A percentile compares a stretch with the other conserved stretches of the same genome.
Conservation (phyloP, 1,140 invertebrate genomes). For the Orussus abietinus region DNA sequence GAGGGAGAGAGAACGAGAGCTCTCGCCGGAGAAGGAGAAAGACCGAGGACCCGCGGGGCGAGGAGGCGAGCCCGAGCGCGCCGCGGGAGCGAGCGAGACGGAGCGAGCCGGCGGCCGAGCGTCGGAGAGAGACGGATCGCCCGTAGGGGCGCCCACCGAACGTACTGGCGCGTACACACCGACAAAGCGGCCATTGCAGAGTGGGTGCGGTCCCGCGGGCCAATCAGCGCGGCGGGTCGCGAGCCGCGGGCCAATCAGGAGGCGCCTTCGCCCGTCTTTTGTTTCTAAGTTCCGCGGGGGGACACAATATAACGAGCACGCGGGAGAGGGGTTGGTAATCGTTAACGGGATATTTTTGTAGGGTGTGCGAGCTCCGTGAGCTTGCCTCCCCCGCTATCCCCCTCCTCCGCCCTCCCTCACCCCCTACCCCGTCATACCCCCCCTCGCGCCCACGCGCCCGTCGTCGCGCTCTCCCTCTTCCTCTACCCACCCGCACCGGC, state of each 20-base stretch:
- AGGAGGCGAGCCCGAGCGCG: conserved; percentile 6
- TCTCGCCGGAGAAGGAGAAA: conserved; percentile 10
- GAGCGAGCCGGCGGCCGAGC: conserved; percentile 12
- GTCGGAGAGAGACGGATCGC: conserved; percentile 6
- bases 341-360: conserved; percentile 49
- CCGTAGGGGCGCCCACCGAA: conserved; percentile 33
- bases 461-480: conserved; percentile 8
- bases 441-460: conserved; percentile 4
- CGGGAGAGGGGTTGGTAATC: conserved; percentile 40
- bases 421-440: conserved; percentile 7
- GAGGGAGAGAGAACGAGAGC: conserved; percentile 16
- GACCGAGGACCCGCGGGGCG: conserved; percentile 7
- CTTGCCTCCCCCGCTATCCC: conserved; percentile 23
- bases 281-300: conserved; percentile 47
- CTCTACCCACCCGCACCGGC: conserved; percentile 1
- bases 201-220: conserved; percentile 52
- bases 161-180: conserved; percentile 31
- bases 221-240: conserved; percentile 48
- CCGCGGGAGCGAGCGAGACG: conserved; percentile 17
- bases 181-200: conserved; percentile 55
- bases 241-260: conserved; percentile 47
- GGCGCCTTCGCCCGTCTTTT: conserved; percentile 45
- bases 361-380: conserved; percentile 24
- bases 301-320: conserved; percentile 49
- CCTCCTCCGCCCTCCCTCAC: conserved; percentile 13